These are phyloP conservation scores for Neomonachus schauinslandi DNA, from an alignment of 2,113 vertebrate genomes.

Conservation along the genomic window DNA sequence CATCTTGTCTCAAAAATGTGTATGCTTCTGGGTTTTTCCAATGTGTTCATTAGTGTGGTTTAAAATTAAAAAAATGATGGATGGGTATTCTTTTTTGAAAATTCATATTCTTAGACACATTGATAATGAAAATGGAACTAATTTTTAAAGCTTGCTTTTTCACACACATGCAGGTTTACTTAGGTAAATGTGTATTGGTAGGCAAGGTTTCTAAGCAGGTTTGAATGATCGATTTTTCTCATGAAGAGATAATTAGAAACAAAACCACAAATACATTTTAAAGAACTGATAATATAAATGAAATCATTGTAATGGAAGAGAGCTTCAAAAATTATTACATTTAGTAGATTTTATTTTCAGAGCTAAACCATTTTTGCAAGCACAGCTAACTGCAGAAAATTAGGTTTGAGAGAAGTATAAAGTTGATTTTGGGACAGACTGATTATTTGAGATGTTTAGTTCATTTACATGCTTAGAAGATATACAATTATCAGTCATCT, in stretches of 20 bases:
- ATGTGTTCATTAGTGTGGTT: background rate
- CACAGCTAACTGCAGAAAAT: background rate
- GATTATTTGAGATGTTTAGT: conserved; percentile 16
- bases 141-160: background rate
- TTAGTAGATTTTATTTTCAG: background rate
- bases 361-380: background rate
- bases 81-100: background rate
- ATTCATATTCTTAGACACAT: background rate
- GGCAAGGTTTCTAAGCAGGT: background rate
- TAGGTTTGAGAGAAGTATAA: background rate
- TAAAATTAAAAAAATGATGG: background rate
- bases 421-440: background rate
- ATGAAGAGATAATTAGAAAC: background rate
- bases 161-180: background rate
- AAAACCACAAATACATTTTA: background rate
- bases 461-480: background rate
- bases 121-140: background rate
- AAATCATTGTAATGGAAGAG: conserved; percentile 20
- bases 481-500: background rate
- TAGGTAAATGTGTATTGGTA: background rate
- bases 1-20: background rate
- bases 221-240: background rate
- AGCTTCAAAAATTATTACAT: background rate
- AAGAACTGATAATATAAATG: background rate
- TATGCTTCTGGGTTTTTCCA: background rate